phyloP scores from a whole-genome alignment of 2,797 vertebrate species.

The Epinephelus malabaricus region DNA sequence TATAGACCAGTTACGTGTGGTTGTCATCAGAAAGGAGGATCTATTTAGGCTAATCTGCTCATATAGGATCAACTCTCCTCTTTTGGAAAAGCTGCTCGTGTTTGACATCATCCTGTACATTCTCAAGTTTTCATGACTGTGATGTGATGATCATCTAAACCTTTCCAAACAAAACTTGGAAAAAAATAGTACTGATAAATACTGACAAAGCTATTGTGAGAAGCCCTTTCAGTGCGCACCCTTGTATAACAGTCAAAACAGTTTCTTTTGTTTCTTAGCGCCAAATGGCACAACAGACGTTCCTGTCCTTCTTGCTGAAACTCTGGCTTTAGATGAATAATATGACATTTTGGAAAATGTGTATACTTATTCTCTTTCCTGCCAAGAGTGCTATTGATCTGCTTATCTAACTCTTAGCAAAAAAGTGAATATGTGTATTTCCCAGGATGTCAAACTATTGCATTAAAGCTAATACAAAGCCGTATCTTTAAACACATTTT shows the following conservation, averaged over 20 bases:
- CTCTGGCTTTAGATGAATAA: neutral
- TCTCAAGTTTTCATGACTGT: constrained; percentile 55
- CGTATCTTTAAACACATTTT: constrained; percentile 1
- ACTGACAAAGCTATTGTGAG: constrained; percentile 29
- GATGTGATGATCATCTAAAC: constrained; percentile 37
- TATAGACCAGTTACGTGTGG: constrained; percentile 7
- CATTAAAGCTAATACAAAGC: constrained; percentile 17
- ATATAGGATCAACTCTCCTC: constrained; percentile 18
- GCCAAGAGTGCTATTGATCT: too few relatives aligned
- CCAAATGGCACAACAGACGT: constrained; percentile 6
- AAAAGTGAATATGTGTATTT: neutral
- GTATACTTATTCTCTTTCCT: neutral
- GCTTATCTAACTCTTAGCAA: neutral
- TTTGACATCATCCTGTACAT: constrained; percentile 73
- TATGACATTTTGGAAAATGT: neutral
- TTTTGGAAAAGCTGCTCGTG: constrained; percentile 42
- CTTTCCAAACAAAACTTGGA: constrained; percentile 25
- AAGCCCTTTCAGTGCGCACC: constrained; percentile 65
- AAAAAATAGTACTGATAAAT: neutral
- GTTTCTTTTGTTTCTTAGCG: constrained; percentile 11
- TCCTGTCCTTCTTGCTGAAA: neutral
- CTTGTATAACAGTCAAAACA: constrained; percentile 66
- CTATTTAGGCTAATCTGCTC: constrained; percentile 46
- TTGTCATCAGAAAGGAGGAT: constrained; percentile 41
- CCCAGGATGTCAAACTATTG: neutral